phyloP scores from a whole-genome alignment of 2,888 invertebrate genomes.

The Reticulitermes lucifugus region DNA sequence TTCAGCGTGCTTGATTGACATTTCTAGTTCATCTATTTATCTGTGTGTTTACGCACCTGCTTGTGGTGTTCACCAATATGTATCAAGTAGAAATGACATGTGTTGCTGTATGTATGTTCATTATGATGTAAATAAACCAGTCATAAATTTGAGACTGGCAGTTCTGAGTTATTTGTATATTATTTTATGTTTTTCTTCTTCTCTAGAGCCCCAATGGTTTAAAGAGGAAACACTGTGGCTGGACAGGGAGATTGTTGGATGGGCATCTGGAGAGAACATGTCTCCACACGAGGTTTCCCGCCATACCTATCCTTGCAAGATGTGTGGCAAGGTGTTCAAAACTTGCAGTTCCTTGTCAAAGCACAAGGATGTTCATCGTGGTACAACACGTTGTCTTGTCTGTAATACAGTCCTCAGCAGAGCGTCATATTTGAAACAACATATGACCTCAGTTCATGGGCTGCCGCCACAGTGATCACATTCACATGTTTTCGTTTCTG shows the following conservation, averaged over 20 bases:
- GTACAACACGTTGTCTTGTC: conserved; percentile 73
- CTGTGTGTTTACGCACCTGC: too few species aligned
- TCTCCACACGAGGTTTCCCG: not conserved
- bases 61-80: too few species aligned
- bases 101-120: too few species aligned
- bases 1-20: too few species aligned
- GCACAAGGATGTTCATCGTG: conserved; percentile 73
- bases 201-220: conserved; percentile 16
- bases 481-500: too few species aligned
- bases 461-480: not conserved
- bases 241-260: conserved; percentile 21
- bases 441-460: conserved; percentile 55
- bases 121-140: too few species aligned
- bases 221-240: conserved; percentile 29
- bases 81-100: too few species aligned
- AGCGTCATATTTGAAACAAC: conserved; percentile 44
- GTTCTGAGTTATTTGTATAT: not conserved
- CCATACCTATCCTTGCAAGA: conserved; percentile 62
- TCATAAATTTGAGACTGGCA: too few species aligned
- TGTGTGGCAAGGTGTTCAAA: conserved; percentile 72
- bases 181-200: not conserved
- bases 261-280: not conserved
- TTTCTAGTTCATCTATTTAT: too few species aligned
- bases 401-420: conserved; percentile 72
- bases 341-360: conserved; percentile 72